A percentile compares a stretch with the other conserved stretches of the same genome.
phyloP scores from a whole-genome alignment of 2,113 vertebrate species.

The Microcebus griseorufus region DNA sequence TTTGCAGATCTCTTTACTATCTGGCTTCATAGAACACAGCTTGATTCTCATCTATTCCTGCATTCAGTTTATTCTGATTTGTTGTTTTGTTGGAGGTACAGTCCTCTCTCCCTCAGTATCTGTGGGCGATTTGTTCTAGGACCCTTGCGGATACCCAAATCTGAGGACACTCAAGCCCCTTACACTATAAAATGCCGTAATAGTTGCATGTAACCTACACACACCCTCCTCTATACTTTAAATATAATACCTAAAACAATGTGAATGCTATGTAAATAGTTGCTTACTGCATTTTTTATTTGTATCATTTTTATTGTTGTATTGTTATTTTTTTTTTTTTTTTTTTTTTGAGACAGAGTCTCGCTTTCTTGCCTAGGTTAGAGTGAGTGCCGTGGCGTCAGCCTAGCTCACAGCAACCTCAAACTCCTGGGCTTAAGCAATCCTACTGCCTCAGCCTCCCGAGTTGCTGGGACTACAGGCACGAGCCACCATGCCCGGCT shows the following conservation, averaged over 20 bases:
- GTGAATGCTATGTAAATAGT: background rate
- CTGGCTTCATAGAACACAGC: background rate
- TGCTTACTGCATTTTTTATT: background rate
- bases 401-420: too few species aligned
- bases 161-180: background rate
- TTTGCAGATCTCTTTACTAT: background rate
- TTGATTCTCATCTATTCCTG: background rate
- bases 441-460: too few species aligned
- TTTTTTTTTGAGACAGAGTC: too few species aligned
- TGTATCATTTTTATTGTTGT: background rate
- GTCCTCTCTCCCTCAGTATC: background rate
- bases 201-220: background rate
- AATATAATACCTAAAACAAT: background rate
- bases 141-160: background rate
- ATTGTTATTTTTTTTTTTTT: too few species aligned
- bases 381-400: too few species aligned
- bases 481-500: too few species aligned
- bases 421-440: too few species aligned
- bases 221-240: background rate
- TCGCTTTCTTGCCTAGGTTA: too few species aligned
- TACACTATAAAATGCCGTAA: background rate
- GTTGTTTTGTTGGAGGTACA: background rate
- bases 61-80: background rate
- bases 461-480: too few species aligned
- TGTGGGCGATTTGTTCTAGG: background rate